Evolutionary conservation across 2,113 vertebrate species (phyloP), one percentile per base, ranked within the genome.

Genomic region (Cairina moschata): DNA sequence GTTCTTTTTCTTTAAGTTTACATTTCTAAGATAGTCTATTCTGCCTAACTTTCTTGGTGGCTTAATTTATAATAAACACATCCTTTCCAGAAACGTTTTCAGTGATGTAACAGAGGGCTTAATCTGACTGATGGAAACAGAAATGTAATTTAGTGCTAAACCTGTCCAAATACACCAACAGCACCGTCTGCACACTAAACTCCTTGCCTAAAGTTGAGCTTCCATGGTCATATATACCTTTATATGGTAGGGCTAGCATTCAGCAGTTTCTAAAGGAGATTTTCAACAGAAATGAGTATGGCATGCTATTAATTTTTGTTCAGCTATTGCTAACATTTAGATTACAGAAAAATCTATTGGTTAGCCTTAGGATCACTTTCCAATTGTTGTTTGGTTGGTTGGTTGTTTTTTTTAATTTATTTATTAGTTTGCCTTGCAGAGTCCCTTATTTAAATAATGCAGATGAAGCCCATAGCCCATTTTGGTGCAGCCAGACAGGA

Each of bases 51-150:
- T 97, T 97, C 88, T 95, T 96, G 96, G 90, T 97, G 91, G 80
- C 93, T 98, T 97, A 97, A 96, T 97, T 97, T 95, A 88, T 92
- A 97, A 78, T 94, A 97, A 96, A 93, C 75, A 78, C 28, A 60
- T 76, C 50, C 76, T 94, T 96, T 97, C 91, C 87, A 71, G 85
- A 95, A 97, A 91, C 66, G 72, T 96, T 97, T 96, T 93, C 86
- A 88, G 55, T 76, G 40, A 3, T 63, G 73, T 88, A 95, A 80
- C 73, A 96, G 29, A 85, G 59, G 54, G 44, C 82, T 97, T 96
- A 94, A 84, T 84, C 92, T 97, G 94, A 93, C 82, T 94, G 92
- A 89, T 92, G 69, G 87, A 91, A 97, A 97, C 67, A 95, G 97
- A 96, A 94, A 90, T 55, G 84, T 87, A 95, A 96, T 93, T 65